Conservation (phyloP, 2,888 invertebrate species). For the Lamproptera curius region DNA sequence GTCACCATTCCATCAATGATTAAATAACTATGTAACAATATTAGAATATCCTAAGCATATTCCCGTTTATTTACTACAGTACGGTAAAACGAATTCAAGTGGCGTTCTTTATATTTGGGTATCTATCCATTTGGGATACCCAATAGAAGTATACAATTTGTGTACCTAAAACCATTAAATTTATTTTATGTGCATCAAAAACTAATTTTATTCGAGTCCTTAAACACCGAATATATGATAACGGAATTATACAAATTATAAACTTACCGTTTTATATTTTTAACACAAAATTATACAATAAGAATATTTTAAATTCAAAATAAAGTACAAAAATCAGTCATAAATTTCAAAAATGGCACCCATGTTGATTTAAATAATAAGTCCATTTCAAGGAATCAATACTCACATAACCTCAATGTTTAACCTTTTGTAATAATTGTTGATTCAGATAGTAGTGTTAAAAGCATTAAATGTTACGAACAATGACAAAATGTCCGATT, state of each 20-base stretch:
- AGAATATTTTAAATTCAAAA: too few relatives aligned
- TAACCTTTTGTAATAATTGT: background rate
- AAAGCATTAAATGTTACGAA: slow-evolving; percentile 14
- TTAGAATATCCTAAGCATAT: background rate
- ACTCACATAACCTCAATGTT: slow-evolving; percentile 1
- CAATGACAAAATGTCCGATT: slow-evolving; percentile 17
- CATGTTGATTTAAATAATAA: too few relatives aligned
- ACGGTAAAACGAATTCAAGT: background rate
- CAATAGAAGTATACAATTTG: too few relatives aligned
- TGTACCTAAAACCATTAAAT: too few relatives aligned
- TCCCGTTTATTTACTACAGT: background rate
- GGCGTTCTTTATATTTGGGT: background rate
- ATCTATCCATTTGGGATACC: background rate
- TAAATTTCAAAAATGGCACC: too few relatives aligned
- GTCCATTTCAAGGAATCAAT: background rate
- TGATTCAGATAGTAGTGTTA: slow-evolving; percentile 9
- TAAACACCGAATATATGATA: too few relatives aligned
- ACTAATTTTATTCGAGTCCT: too few relatives aligned
- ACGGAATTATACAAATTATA: too few relatives aligned
- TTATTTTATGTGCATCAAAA: too few relatives aligned
- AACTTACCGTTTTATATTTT: too few relatives aligned
- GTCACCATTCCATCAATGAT: slow-evolving; percentile 19
- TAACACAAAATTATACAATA: too few relatives aligned
- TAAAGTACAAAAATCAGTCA: too few relatives aligned
- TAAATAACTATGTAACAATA: background rate